Conservation (phyloP, 1,140 invertebrate species). For the Anastrepha obliqua region DNA sequence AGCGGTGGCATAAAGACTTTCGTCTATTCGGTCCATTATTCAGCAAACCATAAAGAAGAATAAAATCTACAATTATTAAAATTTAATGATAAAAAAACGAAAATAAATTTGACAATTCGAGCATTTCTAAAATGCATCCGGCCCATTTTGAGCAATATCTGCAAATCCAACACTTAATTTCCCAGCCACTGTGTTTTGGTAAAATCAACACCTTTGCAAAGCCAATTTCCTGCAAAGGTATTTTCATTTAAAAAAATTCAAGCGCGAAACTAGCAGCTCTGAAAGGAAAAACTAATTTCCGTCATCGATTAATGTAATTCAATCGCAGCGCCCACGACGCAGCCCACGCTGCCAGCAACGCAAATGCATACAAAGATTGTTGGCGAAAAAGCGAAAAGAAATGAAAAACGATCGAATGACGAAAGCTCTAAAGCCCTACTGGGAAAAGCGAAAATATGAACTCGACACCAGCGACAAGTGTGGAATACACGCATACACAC, state of each 20-base stretch:
- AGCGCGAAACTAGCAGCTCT: constrained; percentile 27
- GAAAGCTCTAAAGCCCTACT: background rate
- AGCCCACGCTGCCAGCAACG: background rate
- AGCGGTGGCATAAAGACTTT: too few relatives aligned
- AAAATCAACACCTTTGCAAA: constrained; percentile 39
- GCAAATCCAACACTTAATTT: background rate
- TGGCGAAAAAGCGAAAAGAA: background rate
- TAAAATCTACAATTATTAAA: too few relatives aligned
- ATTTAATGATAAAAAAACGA: too few relatives aligned
- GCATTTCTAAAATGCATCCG: background rate
- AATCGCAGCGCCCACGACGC: background rate
- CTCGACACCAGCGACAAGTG: constrained; percentile 10
- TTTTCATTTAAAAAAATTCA: constrained; percentile 35
- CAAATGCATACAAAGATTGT: constrained; percentile 6
- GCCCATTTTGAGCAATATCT: background rate
- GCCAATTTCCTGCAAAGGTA: constrained; percentile 24
- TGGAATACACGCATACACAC: background rate
- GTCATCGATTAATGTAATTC: constrained; percentile 58
- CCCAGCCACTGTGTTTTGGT: constrained; percentile 1
- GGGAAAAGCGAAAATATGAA: background rate
- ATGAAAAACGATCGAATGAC: background rate
- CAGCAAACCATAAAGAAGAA: too few relatives aligned
- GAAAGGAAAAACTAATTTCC: constrained; percentile 59
- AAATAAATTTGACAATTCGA: too few relatives aligned
- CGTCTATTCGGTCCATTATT: too few relatives aligned